Percentiles rank a stretch among this genome's conserved stretches.
Conservation (phyloP, 2,888 invertebrate species). For the Pterostichus niger region DNA sequence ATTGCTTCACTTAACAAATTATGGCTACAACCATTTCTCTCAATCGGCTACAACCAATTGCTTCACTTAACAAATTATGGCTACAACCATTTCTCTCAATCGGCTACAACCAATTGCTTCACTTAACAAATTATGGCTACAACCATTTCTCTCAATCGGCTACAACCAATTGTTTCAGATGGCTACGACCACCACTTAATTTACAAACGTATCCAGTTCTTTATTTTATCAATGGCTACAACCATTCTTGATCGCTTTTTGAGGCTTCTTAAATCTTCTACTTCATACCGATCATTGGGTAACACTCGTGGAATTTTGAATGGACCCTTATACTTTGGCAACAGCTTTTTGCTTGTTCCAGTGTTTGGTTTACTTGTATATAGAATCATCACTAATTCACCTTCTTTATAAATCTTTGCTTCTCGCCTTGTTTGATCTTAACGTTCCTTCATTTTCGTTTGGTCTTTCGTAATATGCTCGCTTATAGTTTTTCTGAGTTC, state of each 20-base stretch:
- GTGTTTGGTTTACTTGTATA: slow-evolving; percentile 28
- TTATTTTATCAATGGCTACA: slow-evolving; percentile 59
- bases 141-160: no score
- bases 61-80: no score
- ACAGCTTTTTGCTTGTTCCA: slow-evolving; percentile 54
- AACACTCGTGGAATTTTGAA: slow-evolving; percentile 52
- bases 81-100: no score
- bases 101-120: no score
- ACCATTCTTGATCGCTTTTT: slow-evolving; percentile 21
- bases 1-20: no score
- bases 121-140: no score
- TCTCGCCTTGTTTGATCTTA: slow-evolving; percentile 60
- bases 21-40: no score
- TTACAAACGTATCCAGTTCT: slow-evolving; percentile 39
- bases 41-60: no score
- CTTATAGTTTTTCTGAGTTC: slow-evolving; percentile 62
- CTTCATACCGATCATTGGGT: slow-evolving; percentile 60
- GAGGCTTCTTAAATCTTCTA: slow-evolving; percentile 30
- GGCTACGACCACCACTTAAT: not conserved
- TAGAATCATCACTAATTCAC: slow-evolving; percentile 55
- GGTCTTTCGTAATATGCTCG: slow-evolving; percentile 65
- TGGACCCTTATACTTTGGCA: slow-evolving; percentile 46
- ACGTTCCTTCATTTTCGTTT: slow-evolving; percentile 66
- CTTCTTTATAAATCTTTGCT: slow-evolving; percentile 32
- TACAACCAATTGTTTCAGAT: not conserved